Evolutionary conservation across 2,113 vertebrate genomes (phyloP).

Genomic region (Epinephelus cyanopodus): DNA sequence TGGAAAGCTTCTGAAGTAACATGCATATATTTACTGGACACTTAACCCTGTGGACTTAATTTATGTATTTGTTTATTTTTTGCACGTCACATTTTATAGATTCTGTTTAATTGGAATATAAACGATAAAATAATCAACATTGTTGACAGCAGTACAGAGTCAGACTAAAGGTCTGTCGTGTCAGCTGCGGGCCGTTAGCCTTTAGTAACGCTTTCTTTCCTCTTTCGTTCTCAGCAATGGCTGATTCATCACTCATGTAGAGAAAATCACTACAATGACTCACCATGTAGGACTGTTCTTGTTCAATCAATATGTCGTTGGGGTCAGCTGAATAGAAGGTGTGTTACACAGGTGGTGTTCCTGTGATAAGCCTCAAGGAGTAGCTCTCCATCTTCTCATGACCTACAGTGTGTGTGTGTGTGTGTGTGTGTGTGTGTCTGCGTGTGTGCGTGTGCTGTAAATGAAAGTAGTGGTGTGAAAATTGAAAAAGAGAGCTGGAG

Average conservation of each 20-base stretch:
- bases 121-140: too few relatives aligned
- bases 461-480: too few relatives aligned
- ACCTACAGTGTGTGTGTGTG: neutral
- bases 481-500: neutral
- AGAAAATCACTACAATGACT: slow-evolving; percentile 17
- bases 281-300: neutral
- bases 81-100: too few relatives aligned
- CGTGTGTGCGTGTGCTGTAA: neutral
- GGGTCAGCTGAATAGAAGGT: neutral
- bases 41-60: too few relatives aligned
- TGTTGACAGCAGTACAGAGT: neutral
- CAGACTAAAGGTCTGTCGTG: neutral
- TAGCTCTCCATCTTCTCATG: neutral
- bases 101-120: too few relatives aligned
- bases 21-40: too few relatives aligned
- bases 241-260: neutral
- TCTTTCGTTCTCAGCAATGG: neutral
- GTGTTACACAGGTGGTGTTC: neutral
- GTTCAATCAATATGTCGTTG: neutral
- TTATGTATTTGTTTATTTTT: too few relatives aligned
- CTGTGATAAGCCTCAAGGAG: neutral
- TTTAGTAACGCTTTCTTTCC: neutral
- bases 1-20: too few relatives aligned
- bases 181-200: neutral
- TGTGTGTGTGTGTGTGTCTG: neutral